Evolutionary conservation across 2,797 vertebrate species (phyloP).

Genomic region (Molossus alvarezi): DNA sequence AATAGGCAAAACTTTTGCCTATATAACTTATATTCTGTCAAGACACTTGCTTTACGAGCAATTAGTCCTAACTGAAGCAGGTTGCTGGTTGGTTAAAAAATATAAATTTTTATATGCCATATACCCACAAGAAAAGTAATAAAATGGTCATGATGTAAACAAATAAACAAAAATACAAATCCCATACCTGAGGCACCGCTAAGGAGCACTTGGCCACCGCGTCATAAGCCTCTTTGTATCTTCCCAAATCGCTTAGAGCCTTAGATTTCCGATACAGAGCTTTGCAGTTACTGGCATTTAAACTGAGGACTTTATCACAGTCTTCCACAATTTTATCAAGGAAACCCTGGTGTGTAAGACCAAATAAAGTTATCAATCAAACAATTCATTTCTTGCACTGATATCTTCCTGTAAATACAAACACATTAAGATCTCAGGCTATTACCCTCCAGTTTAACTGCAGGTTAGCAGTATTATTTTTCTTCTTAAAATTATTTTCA

Average conservation of each 20-base stretch:
- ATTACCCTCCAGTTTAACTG: neutral
- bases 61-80: neutral
- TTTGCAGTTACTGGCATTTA: conserved; percentile 96
- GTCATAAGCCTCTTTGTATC: conserved; percentile 96
- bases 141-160: neutral
- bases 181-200: conserved; percentile 95
- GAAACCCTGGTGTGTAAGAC: conserved; percentile 90
- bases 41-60: neutral
- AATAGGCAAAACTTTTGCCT: neutral
- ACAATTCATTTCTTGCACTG: neutral
- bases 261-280: conserved; percentile 96
- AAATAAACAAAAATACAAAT: neutral
- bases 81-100: neutral
- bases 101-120: neutral
- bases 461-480: neutral
- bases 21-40: neutral
- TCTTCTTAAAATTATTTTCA: neutral
- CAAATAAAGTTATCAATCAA: neutral
- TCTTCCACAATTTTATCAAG: conserved; percentile 96
- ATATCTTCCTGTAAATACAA: neutral
- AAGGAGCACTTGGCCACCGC: conserved; percentile 97
- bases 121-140: neutral
- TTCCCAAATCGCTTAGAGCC: conserved; percentile 95
- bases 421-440: neutral
- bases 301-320: conserved; percentile 94